Conservation (phyloP, 1,140 invertebrate genomes). For the Proctacanthus coquilletti region DNA sequence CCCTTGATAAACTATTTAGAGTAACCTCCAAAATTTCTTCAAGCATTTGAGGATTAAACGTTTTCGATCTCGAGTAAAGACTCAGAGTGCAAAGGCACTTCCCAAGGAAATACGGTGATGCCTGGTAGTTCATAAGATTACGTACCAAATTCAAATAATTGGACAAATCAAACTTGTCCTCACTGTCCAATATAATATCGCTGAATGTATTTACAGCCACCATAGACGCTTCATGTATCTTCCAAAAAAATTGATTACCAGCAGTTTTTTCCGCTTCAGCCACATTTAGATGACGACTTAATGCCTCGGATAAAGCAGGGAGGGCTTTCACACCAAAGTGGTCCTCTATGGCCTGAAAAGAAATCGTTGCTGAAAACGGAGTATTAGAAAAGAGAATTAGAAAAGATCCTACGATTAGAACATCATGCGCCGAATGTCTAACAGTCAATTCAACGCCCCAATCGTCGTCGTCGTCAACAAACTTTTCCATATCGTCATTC, state of each 20-base stretch:
- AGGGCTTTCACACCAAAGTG: slow-evolving; percentile 46
- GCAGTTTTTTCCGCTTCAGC: slow-evolving; percentile 33
- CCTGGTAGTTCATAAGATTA: slow-evolving; percentile 21
- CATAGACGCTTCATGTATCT: slow-evolving; percentile 59
- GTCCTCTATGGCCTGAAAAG: slow-evolving; percentile 38
- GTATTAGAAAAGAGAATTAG: slow-evolving; percentile 1
- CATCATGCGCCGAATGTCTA: slow-evolving; percentile 58
- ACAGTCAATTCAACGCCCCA: slow-evolving; percentile 53
- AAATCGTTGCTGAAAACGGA: not conserved
- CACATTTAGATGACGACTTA: slow-evolving; percentile 47
- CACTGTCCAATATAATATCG: slow-evolving; percentile 38
- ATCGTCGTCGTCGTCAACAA: slow-evolving; percentile 66
- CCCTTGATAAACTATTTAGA: slow-evolving; percentile 18
- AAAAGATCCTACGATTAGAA: slow-evolving; percentile 32
- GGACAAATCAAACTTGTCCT: slow-evolving; percentile 47
- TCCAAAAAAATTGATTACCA: slow-evolving; percentile 53
- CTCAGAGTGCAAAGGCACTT: slow-evolving; percentile 56
- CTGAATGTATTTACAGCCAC: slow-evolving; percentile 44
- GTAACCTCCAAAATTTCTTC: slow-evolving; percentile 21
- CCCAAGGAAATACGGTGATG: slow-evolving; percentile 48
- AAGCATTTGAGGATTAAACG: slow-evolving; percentile 25
- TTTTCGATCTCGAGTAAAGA: slow-evolving; percentile 38
- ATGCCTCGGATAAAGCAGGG: slow-evolving; percentile 42
- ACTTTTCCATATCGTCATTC: slow-evolving; percentile 54
- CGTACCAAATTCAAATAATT: slow-evolving; percentile 45